Conservation (phyloP, 2,797 vertebrate genomes). For the Threskiornis aethiopicus region DNA sequence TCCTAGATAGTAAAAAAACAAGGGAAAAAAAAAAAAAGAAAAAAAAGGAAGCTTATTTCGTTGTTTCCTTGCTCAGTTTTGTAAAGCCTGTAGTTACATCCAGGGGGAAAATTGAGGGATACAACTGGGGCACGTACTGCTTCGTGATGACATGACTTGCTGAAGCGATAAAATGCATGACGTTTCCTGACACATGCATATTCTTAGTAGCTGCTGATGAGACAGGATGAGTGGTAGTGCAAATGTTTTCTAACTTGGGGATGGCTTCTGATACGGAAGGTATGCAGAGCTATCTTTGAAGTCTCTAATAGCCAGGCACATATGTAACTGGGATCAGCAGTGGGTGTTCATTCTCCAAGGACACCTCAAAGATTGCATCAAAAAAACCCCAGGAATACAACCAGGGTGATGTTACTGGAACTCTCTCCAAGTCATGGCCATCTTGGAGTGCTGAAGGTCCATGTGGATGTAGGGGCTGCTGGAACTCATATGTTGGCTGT, state of each 20-base stretch:
- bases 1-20: neutral
- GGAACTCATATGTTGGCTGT: neutral
- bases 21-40: neutral
- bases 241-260: slow-evolving; percentile 34
- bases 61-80: neutral
- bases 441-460: neutral
- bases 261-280: slow-evolving; percentile 11
- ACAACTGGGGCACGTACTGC: neutral
- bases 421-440: neutral
- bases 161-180: slow-evolving; percentile 2
- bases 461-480: rapidly evolving
- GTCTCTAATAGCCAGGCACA: neutral
- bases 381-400: neutral
- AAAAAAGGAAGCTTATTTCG: neutral
- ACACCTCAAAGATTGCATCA: neutral
- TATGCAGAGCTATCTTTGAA: slow-evolving; percentile 32
- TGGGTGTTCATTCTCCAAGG: neutral
- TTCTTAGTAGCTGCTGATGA: slow-evolving; percentile 55
- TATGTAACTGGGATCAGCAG: neutral
- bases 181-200: neutral
- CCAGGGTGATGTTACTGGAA: neutral
- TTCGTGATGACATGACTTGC: neutral
- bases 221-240: slow-evolving; percentile 20
- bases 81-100: neutral
- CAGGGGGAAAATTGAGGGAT: neutral